phyloP scores from a whole-genome alignment of 2,113 vertebrate species.

The Tringa solitaria region DNA sequence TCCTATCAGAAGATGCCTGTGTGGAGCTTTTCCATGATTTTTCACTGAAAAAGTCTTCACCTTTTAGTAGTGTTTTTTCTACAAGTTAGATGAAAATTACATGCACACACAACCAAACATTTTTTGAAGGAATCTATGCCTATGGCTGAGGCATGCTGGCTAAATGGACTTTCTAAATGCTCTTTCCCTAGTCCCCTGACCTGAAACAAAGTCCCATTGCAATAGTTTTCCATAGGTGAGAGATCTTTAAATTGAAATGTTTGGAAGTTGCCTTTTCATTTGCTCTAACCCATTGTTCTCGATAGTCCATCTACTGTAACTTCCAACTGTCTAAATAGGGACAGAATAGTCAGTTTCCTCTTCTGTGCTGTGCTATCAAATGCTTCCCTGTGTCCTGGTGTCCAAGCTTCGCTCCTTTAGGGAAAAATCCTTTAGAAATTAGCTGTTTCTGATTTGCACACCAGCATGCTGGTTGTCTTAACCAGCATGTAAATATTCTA shows the following conservation, averaged over 20 bases:
- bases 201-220: slow-evolving; percentile 45
- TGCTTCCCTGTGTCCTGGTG: slow-evolving; percentile 13
- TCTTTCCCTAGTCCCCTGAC: slow-evolving; percentile 31
- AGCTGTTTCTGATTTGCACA: background rate
- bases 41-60: background rate
- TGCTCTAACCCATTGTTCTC: slow-evolving; percentile 54
- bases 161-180: slow-evolving; percentile 52
- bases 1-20: background rate
- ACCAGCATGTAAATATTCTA: background rate
- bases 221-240: slow-evolving; percentile 60
- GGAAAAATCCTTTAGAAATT: slow-evolving; percentile 40
- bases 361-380: slow-evolving; percentile 13
- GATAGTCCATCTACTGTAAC: slow-evolving; percentile 43
- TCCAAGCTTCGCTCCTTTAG: background rate
- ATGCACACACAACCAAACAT: accelerated
- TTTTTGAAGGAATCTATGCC: background rate
- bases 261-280: slow-evolving; percentile 56
- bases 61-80: background rate
- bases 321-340: slow-evolving; percentile 45
- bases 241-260: slow-evolving; percentile 64
- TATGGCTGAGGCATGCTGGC: slow-evolving; percentile 12
- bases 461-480: background rate
- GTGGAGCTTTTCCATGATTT: background rate
- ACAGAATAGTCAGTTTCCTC: background rate
- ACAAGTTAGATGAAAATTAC: background rate